These are phyloP conservation scores for Semnornis frantzii DNA, from an alignment of 2,113 vertebrate species.

Conservation along the genomic window DNA sequence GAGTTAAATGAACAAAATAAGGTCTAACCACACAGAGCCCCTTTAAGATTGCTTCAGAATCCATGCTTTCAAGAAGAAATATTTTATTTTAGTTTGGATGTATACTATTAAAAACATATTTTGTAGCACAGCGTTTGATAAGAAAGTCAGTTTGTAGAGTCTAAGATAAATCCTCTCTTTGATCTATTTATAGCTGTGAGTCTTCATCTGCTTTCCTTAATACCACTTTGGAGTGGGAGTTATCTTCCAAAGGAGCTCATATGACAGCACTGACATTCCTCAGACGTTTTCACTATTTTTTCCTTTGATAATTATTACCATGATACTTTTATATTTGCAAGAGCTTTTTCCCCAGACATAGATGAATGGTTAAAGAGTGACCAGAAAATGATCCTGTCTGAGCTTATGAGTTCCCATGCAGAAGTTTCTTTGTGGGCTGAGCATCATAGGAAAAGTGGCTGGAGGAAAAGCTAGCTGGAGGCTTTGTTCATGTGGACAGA, in stretches of 20 bases:
- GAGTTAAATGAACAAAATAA: neutral
- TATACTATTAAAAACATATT: neutral
- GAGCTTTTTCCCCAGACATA: neutral
- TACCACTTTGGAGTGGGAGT: neutral
- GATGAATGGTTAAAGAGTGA: neutral
- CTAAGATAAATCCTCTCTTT: neutral
- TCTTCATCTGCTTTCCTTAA: constrained; percentile 56
- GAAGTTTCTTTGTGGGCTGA: neutral
- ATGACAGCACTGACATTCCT: neutral
- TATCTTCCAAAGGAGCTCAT: constrained; percentile 48
- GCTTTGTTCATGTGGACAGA: neutral
- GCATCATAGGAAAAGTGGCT: neutral
- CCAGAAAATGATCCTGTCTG: neutral
- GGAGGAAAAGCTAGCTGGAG: neutral
- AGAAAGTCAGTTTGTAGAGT: neutral
- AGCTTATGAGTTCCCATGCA: neutral
- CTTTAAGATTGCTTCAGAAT: neutral
- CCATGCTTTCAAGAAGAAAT: neutral
- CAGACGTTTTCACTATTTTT: neutral
- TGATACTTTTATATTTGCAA: neutral
- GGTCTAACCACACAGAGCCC: neutral
- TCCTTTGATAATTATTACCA: neutral
- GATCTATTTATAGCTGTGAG: constrained; percentile 15
- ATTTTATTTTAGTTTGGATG: neutral
- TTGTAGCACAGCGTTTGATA: neutral